Evolutionary conservation across 2,797 vertebrate genomes (phyloP), one percentile per base, ranked within the genome.

Genomic region (Karalla daura): DNA sequence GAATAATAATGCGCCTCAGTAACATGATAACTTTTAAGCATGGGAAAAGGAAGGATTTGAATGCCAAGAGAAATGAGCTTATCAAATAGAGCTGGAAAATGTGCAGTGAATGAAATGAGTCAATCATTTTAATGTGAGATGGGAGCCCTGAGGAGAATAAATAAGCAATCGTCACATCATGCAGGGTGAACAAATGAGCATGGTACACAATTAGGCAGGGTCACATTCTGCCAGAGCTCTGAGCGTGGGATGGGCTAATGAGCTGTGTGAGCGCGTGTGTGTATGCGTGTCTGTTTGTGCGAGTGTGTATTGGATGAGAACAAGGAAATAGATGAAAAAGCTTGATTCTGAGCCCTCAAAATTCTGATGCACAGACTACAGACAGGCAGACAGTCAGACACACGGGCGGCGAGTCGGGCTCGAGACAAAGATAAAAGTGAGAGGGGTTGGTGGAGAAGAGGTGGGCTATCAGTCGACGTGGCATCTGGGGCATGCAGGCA

Each of bases 61-160:
- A 90, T 75, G 86, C 86, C 83, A 62, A 71, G 91, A 88, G 89
- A 91, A 90, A 90, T 79, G 71, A 89, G 92, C 91, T 94, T 90
- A 93, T 94, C 91, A 93, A 93, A 92, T 91, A 93, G 92, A 90
- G 91, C 91, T 91, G 64, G 86, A 88, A 91, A 92, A 93, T 95
- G 92, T 92, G 91, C 88, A 82, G 78, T 83, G 91, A 92, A 93
- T 94, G 89, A 95, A 94, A 94, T 89, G 89, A 93, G 93, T 93
- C 93, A 92, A 93, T 94, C 92, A 93, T 94, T 93, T 91, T 91
- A 93, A 94, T 91, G 91, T 89, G 93, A 81, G 78, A 84, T 77
- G 83, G 88, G 74, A 90, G 89, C 92, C 91, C 92, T 66, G 90
- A 91, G 88, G 91, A 93, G 92, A 94, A 94, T 93, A 93, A 92